Evolutionary conservation across 2,888 invertebrate genomes (phyloP), one percentile per base, ranked within the genome.

Genomic region (Yponomeuta evonymella): DNA sequence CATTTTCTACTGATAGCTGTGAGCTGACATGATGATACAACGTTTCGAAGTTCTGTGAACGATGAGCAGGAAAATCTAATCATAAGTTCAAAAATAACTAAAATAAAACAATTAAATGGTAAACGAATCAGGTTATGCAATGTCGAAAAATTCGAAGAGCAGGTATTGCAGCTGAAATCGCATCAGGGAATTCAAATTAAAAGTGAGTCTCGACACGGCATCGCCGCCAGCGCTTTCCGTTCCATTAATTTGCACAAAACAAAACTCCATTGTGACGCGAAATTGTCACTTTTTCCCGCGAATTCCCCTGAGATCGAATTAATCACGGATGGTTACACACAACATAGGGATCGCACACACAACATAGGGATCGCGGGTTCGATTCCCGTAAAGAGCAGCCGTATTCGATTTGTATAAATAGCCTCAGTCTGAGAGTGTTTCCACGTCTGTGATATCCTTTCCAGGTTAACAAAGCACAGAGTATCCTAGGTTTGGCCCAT

Each of bases 161-260:
- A 51, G 51, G 51, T 8, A 15, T 58, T 58, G 51, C 15, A 58
- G 51, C 51, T 3, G 12, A 12, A 58, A 58, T 58, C 51, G 15
- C 51, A 58, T 58, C 15, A 15, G 51, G 51, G 15, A 58, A 15
- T 58, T 15, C 43, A 43, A 58, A 58, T 15, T 58, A 15, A 58
- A 58, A 12, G 51, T 5, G 15, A 3, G 51, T 1, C 51, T 8
- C 51, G 51, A 58, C 51, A 58, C 15, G 15, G 15, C 51, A 58
- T 15, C 51, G 51, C 51, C 51, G 51, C 1, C 15, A 3, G 51
- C 51, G 12, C 51, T 9, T 58, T 58, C 15, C 51, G 15, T 58
- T 58, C 51, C 51, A 58, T 58, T 58, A 58, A 58, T 58, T 58
- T 58, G 51, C 15, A 58, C 51, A 58, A 58, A 58, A 58, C 51